Evolutionary conservation across 2,888 invertebrate species (phyloP).

Genomic region (Pheosia gnoma): DNA sequence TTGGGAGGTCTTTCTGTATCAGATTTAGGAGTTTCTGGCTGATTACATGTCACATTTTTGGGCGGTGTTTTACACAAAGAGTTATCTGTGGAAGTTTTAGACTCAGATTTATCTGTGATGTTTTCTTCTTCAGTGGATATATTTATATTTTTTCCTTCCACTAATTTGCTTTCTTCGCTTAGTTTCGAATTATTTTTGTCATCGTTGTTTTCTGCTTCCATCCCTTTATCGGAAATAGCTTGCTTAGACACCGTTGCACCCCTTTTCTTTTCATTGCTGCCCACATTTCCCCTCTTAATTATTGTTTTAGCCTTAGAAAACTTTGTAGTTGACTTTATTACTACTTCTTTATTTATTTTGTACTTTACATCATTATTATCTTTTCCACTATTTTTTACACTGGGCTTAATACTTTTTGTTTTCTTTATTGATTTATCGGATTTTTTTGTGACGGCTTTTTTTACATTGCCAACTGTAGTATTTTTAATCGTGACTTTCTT

Average conservation of each 20-base stretch:
- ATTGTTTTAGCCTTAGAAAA: constrained; percentile 61
- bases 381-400: constrained; percentile 44
- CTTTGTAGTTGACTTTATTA: constrained; percentile 58
- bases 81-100: constrained; percentile 26
- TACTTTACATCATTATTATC: constrained; percentile 65
- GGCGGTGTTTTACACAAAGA: constrained; percentile 25
- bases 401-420: constrained; percentile 47
- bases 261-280: constrained; percentile 58
- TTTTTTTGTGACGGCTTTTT: constrained; percentile 58
- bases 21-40: constrained; percentile 60
- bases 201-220: constrained; percentile 21
- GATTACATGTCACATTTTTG: constrained; percentile 36
- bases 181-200: constrained; percentile 27
- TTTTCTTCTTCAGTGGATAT: constrained; percentile 26
- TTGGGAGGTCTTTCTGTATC: constrained; percentile 76
- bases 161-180: constrained; percentile 16
- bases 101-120: constrained; percentile 34
- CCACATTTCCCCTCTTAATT: constrained; percentile 54
- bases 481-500: constrained; percentile 70
- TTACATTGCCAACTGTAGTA: constrained; percentile 37
- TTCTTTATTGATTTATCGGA: constrained; percentile 37
- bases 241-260: constrained; percentile 29
- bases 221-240: constrained; percentile 34
- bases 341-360: constrained; percentile 70
- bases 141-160: constrained; percentile 18